Percentiles rank a stretch among this genome's conserved stretches.
Conservation (phyloP, 2,113 vertebrate species). For the Zeus faber region DNA sequence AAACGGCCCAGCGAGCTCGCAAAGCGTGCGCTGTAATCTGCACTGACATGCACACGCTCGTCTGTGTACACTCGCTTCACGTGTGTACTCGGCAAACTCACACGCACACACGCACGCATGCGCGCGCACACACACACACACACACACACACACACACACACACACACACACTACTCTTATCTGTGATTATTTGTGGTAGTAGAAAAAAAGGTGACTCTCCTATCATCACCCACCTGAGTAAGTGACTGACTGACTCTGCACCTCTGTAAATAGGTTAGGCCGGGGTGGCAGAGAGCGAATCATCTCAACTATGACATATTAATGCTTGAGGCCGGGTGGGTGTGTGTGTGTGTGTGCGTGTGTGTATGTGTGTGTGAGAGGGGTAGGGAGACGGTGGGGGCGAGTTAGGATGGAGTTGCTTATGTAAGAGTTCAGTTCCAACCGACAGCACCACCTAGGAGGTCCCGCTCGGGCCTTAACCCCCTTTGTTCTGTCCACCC, state of each 20-base stretch:
- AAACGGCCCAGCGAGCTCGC: slow-evolving; percentile 26
- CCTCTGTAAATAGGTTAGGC: slow-evolving; percentile 24
- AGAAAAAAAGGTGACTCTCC: too few species aligned
- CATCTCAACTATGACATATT: slow-evolving; percentile 58
- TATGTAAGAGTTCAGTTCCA: slow-evolving; percentile 47
- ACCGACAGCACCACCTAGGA: slow-evolving; percentile 33
- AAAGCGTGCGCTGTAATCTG: slow-evolving; percentile 11
- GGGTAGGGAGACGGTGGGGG: slow-evolving; percentile 4
- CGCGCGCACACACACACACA: neutral
- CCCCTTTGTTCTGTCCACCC: slow-evolving; percentile 10
- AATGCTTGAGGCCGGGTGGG: slow-evolving; percentile 28
- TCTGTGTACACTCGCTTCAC: neutral
- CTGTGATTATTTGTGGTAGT: too few species aligned
- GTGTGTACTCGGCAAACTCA: too few species aligned
- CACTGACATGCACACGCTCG: slow-evolving; percentile 18
- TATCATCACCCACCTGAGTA: too few species aligned
- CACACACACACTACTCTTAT: slow-evolving; percentile 1
- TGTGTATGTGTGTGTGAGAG: neutral
- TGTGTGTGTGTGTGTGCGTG: slow-evolving; percentile 10
- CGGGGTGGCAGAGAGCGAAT: slow-evolving; percentile 21
- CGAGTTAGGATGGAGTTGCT: slow-evolving; percentile 33
- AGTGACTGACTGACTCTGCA: slow-evolving; percentile 19
- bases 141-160: slow-evolving; percentile 9
- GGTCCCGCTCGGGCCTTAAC: neutral
- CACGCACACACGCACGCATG: neutral